A percentile compares a stretch with the other conserved stretches of the same genome.
Evolutionary conservation across 2,888 invertebrate genomes (phyloP).

Genomic region (Pyrochroa serraticornis): DNA sequence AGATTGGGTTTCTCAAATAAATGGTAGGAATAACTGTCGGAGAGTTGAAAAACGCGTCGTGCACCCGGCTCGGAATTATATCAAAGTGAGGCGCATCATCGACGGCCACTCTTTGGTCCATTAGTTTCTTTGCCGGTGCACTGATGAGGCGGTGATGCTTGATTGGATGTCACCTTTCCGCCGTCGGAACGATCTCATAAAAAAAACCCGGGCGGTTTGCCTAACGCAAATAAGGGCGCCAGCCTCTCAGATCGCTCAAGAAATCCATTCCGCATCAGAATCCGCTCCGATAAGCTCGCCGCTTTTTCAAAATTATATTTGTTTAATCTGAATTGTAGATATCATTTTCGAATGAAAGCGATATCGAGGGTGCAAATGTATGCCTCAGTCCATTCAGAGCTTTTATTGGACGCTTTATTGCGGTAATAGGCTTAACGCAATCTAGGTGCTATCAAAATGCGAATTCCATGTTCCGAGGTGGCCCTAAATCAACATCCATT

Average conservation of each 20-base stretch:
- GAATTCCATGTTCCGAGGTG: conserved; percentile 26
- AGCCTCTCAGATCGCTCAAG: conserved; percentile 21
- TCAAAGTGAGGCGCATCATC: conserved; percentile 36
- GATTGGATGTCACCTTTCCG: conserved; percentile 28
- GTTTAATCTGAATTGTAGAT: conserved; percentile 38
- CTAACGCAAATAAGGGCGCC: conserved; percentile 28
- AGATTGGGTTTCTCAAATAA: conserved; percentile 47
- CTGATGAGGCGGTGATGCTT: conserved; percentile 24
- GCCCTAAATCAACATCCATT: conserved; percentile 23
- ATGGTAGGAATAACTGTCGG: conserved; percentile 45
- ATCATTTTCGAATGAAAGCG: conserved; percentile 24
- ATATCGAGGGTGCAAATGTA: conserved; percentile 7
- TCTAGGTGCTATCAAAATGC: conserved; percentile 24
- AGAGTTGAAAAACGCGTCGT: conserved; percentile 30
- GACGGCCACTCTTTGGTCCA: conserved; percentile 50
- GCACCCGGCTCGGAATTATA: conserved; percentile 29
- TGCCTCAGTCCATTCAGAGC: conserved; percentile 9
- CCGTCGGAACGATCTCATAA: conserved; percentile 14
- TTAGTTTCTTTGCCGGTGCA: conserved; percentile 44
- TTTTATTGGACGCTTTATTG: conserved; percentile 20
- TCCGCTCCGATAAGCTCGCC: conserved; percentile 24
- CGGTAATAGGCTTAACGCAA: conserved; percentile 28
- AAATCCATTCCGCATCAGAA: conserved; percentile 25
- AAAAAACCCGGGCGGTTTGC: conserved; percentile 22
- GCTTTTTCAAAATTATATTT: conserved; percentile 44